phyloP scores from a whole-genome alignment of 2,113 vertebrate species.

The Xiphophorus couchianus region DNA sequence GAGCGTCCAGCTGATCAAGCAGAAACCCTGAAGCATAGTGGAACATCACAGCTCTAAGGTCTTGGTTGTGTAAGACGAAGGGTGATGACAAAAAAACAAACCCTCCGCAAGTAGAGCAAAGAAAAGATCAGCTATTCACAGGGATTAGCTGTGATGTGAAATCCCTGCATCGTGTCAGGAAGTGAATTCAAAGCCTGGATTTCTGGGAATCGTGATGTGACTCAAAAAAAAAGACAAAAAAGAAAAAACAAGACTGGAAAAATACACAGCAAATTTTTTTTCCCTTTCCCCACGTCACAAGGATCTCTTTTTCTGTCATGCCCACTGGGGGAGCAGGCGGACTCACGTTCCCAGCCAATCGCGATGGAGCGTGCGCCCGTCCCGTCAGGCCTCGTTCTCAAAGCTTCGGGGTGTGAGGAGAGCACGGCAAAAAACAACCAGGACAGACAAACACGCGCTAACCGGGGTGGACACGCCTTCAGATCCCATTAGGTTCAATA shows the following conservation, averaged over 20 bases:
- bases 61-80: conserved; percentile 8
- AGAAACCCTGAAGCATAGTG: conserved; percentile 20
- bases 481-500: conserved; percentile 73
- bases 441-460: conserved; percentile 60
- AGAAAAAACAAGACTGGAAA: conserved; percentile 22
- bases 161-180: conserved; percentile 34
- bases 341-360: conserved; percentile 44
- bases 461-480: conserved; percentile 76
- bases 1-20: conserved; percentile 55
- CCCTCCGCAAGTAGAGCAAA: background rate
- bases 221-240: background rate
- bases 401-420: conserved; percentile 57
- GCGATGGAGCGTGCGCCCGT: conserved; percentile 17
- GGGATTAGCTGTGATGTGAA: conserved; percentile 22
- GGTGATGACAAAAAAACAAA: background rate
- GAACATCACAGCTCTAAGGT: conserved; percentile 14
- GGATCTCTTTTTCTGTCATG: conserved; percentile 23
- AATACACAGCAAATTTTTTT: conserved; percentile 6
- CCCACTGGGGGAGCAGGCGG: conserved; percentile 28
- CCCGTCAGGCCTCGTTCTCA: conserved; percentile 16
- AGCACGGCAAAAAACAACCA: conserved; percentile 63
- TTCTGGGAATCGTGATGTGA: conserved; percentile 6
- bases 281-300: conserved; percentile 22
- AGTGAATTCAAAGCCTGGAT: conserved; percentile 13
- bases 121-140: background rate